Conservation (phyloP, 2,888 invertebrate species). For the Operophtera brumata region DNA sequence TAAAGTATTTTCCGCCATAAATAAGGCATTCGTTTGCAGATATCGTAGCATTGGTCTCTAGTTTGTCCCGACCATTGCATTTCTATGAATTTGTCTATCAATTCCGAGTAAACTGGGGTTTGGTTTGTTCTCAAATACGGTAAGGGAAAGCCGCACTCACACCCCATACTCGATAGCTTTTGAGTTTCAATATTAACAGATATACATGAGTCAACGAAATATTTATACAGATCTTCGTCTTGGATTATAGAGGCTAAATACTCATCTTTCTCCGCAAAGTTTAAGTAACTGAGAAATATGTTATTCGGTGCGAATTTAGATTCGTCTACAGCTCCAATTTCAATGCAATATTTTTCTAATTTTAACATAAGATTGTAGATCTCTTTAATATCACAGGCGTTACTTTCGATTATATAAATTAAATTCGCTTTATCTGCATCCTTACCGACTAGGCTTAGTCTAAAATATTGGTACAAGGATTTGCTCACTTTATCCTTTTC, state of each 20-base stretch:
- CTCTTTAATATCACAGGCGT: conserved; percentile 73
- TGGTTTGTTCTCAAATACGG: conserved; percentile 70
- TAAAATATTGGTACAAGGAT: conserved; percentile 70
- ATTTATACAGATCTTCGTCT: conserved; percentile 70
- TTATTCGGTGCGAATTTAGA: conserved; percentile 65
- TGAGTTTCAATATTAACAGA: conserved; percentile 74
- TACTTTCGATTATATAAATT: conserved; percentile 63
- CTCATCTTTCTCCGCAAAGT: conserved; percentile 45
- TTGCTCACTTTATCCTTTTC: conserved; percentile 60
- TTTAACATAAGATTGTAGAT: conserved; percentile 65
- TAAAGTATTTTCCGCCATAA: conserved; percentile 82
- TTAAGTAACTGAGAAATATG: conserved; percentile 70
- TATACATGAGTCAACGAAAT: conserved; percentile 80
- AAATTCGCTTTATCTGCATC: conserved; percentile 66
- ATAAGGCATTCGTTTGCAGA: conserved; percentile 82
- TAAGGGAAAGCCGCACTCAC: conserved; percentile 82
- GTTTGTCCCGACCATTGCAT: conserved; percentile 69
- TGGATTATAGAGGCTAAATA: conserved; percentile 59
- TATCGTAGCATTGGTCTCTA: conserved; percentile 69
- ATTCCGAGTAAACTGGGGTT: conserved; percentile 72
- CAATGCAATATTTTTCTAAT: conserved; percentile 67
- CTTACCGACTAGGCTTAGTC: conserved; percentile 69
- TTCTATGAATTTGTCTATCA: conserved; percentile 80
- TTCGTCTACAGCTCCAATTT: conserved; percentile 63
- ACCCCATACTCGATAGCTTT: conserved; percentile 67